Conservation (phyloP, 2,888 invertebrate species). For the Drosophila nigricruria region DNA sequence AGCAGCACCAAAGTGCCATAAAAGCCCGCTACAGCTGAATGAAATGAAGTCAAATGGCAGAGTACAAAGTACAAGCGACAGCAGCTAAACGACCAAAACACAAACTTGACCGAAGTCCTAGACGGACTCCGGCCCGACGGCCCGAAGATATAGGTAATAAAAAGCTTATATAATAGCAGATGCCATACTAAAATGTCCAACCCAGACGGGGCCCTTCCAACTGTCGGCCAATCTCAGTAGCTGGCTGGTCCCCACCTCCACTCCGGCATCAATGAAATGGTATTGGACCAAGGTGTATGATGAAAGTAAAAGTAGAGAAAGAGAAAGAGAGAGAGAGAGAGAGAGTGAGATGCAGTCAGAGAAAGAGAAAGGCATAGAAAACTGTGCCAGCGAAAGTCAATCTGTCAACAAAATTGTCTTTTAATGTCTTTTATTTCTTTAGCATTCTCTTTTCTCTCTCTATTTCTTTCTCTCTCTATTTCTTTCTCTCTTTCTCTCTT, state of each 20-base stretch:
- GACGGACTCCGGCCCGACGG: slow-evolving; percentile 6
- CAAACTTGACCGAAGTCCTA: slow-evolving; percentile 1
- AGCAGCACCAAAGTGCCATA: slow-evolving; percentile 65
- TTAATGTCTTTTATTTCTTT: not conserved
- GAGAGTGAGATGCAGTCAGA: not conserved
- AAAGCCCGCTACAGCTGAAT: slow-evolving; percentile 65
- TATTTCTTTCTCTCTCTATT: not conserved
- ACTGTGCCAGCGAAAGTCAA: not conserved
- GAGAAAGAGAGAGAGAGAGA: not conserved
- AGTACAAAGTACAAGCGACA: slow-evolving; percentile 41
- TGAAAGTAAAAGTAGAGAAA: not conserved
- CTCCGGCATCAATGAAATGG: slow-evolving; percentile 5
- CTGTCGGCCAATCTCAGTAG: slow-evolving; percentile 22
- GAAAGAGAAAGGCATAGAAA: not conserved
- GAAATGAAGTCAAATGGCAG: slow-evolving; percentile 58
- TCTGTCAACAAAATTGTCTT: not conserved
- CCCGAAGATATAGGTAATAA: slow-evolving; percentile 65
- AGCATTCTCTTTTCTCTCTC: not conserved
- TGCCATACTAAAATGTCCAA: slow-evolving; percentile 38
- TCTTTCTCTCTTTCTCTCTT: not conserved
- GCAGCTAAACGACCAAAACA: slow-evolving; percentile 20
- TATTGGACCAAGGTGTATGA: not conserved
- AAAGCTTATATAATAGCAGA: slow-evolving; percentile 66
- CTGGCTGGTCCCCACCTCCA: not conserved
- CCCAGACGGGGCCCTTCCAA: slow-evolving; percentile 1